Evolutionary conservation across 2,797 vertebrate genomes (phyloP), one percentile per base, ranked within the genome.

Genomic region (Cirrhinus molitorella): DNA sequence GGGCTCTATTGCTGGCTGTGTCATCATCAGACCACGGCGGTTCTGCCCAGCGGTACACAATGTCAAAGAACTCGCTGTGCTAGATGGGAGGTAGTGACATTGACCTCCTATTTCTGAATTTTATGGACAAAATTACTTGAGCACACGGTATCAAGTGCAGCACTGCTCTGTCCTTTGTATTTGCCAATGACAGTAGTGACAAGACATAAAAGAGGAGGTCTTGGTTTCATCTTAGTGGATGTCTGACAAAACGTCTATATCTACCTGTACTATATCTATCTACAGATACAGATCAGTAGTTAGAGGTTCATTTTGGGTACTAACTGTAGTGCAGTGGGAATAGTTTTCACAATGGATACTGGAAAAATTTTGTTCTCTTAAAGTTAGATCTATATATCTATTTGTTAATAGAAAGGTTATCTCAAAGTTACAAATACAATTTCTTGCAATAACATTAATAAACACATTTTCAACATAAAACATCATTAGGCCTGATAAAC

Each of bases 21-120:
- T 83, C 73, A 83, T 83, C 81, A 77, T 78, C 74, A 78, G 51
- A 68, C 40, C 53, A 57, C 61, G 53, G 49, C 53, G 34, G 21
- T 68, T 70, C 72, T 70, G 65, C 19, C 43, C 53, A 68, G 49
- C 28, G 10, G 40, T 68, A 70, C 63, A 83, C 23, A 70, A 59
- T 61, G 51, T 78, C 81, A 77, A 78, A 83, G 73, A 70, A 23
- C 25, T 70, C 11, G 2, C 34, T 31, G 61, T 2, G 5, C 40
- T 37, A 61, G 51, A 71, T 21, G 21, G 23, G 37, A 74, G 65
- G 9, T 10, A 19, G 49, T 75, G 19, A 68, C 76, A n/a, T 2
- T 68, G 23, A 68, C 61, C 75, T 74, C 66, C 80, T 49, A 51
- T 67, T 68, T 34, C n/a, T 67, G 34, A 74, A 53, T 13, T 37